Base-by-base conservation (phyloP, 2,113 vertebrate genomes). In the Dascyllus trimaculatus region DNA sequence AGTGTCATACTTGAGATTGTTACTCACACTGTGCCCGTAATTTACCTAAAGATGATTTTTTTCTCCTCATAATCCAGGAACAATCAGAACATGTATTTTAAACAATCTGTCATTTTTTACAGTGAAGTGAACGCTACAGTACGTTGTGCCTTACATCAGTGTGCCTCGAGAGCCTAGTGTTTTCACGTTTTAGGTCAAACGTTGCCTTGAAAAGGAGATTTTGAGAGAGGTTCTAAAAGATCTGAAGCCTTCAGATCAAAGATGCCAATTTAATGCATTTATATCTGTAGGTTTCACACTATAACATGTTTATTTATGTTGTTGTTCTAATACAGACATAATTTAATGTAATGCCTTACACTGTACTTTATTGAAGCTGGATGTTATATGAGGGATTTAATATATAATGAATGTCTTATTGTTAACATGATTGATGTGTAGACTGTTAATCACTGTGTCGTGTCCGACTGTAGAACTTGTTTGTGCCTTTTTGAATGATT, bases 401-500 rank as follows among this genome's bases (percentile, higher is more conserved):
- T 57, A 21, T 52, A 26, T 62, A 24, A n/a, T 54, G 24, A 11
- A 1, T 60, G 26, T 69, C 5, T 53, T 61, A 21, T 25, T 66
- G 24, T 62, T 63, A 32, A 71, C 22, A 29, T 52, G 21, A 22
- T 58, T 35, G 65, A 21, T 22, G 17, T 32, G 1, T 52, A 6
- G 19, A 40, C 43, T 46, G 24, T 72, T 79, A 25, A 58, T 82
- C 72, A 74, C 68, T 74, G 60, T 46, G 51, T 29, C 75, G 13
- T 73, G 29, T 65, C 22, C 11, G 43, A 46, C n/a, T 70, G 48
- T 6, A 58, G 43, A 46, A 38, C 11, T 10, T 74, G 21, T 53
- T n/a, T 64, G 29, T 71, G 64, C 26, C 54, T 57, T 72, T 26
- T 59, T 21, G 21, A 35, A 48, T 7, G 10, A 61, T 56, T 40